Percentiles rank a stretch among this genome's conserved stretches.
Evolutionary conservation across 2,888 invertebrate genomes (phyloP).

Genomic region (Hipparchia semele): DNA sequence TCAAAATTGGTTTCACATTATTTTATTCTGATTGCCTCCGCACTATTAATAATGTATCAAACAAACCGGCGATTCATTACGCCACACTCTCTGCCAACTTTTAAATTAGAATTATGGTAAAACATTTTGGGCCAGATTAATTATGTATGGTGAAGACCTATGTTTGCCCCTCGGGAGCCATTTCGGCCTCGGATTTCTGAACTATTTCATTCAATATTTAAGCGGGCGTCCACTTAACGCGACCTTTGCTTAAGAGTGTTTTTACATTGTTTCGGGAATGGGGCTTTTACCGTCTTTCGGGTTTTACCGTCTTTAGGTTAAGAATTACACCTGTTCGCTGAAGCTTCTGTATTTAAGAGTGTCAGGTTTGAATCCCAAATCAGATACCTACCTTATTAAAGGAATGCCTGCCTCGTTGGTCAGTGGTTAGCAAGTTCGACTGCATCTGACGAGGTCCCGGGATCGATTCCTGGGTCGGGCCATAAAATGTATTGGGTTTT

Average conservation of each 20-base stretch:
- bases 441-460: too few relatives aligned
- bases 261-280: slow-evolving; percentile 30
- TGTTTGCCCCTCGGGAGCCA: slow-evolving; percentile 43
- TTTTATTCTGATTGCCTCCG: slow-evolving; percentile 7
- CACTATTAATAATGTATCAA: slow-evolving; percentile 13
- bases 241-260: slow-evolving; percentile 37
- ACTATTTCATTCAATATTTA: slow-evolving; percentile 51
- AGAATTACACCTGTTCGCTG: neutral
- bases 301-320: neutral
- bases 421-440: too few relatives aligned
- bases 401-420: too few relatives aligned
- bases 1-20: slow-evolving; percentile 1
- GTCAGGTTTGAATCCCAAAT: too few relatives aligned
- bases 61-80: slow-evolving; percentile 22
- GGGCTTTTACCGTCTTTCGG: slow-evolving; percentile 14
- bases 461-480: too few relatives aligned
- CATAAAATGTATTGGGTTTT: too few relatives aligned
- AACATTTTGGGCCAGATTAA: slow-evolving; percentile 51
- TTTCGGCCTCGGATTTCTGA: slow-evolving; percentile 43
- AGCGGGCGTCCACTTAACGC: slow-evolving; percentile 35
- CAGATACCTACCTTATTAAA: too few relatives aligned
- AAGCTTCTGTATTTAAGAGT: neutral
- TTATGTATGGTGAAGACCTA: slow-evolving; percentile 48
- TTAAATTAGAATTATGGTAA: slow-evolving; percentile 46
- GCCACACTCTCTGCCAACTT: slow-evolving; percentile 41